phyloP scores from a whole-genome alignment of 2,113 vertebrate species.

The Cinclus cinclus region DNA sequence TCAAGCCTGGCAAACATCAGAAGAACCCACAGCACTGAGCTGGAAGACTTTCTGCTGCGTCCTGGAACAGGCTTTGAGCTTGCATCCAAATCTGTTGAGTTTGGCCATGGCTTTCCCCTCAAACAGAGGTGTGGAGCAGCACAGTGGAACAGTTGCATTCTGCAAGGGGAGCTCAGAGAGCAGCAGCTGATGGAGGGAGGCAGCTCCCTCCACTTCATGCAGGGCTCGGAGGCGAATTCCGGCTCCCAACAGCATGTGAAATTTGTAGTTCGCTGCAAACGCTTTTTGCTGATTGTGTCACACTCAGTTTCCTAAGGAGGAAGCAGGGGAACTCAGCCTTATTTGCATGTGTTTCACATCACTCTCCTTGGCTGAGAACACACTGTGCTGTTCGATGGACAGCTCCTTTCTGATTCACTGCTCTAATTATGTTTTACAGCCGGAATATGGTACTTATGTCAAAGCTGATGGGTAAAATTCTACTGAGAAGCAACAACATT shows the following conservation, averaged over 20 bases:
- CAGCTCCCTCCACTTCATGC: neutral
- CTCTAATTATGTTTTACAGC: conserved; percentile 70
- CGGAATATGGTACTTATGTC: conserved; percentile 63
- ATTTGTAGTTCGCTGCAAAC: neutral
- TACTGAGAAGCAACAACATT: conserved; percentile 50
- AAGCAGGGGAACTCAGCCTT: conserved; percentile 31
- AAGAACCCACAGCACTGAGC: neutral
- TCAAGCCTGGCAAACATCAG: neutral
- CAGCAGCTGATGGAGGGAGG: neutral
- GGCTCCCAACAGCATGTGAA: neutral
- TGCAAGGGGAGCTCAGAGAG: neutral
- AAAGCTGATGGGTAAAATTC: conserved; percentile 68
- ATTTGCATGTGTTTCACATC: conserved; percentile 63
- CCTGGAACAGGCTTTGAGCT: neutral
- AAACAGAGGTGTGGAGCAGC: neutral
- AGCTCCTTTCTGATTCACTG: conserved; percentile 69
- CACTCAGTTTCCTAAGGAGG: conserved; percentile 51
- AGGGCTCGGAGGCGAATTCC: neutral
- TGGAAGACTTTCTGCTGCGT: neutral
- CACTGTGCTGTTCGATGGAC: conserved; percentile 46
- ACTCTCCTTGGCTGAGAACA: conserved; percentile 58
- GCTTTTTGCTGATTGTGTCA: conserved; percentile 53
- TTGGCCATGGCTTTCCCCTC: neutral
- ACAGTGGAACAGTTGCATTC: neutral
- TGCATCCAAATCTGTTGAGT: neutral